Evolutionary conservation across 2,888 invertebrate genomes (phyloP), one percentile per base, ranked within the genome.

Genomic region (Rotaria sp.): DNA sequence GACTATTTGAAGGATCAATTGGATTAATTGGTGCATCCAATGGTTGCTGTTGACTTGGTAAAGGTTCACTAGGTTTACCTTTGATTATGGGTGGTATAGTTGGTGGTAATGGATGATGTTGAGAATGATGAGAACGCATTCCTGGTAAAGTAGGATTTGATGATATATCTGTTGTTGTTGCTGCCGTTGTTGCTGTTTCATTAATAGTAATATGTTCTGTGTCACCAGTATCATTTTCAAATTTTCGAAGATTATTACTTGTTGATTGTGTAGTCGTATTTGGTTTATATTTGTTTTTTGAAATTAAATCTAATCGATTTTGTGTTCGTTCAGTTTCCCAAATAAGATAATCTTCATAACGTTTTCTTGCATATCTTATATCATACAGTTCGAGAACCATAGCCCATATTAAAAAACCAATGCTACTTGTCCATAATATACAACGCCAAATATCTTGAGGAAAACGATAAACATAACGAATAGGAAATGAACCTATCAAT

Each of bases 331-430:
- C 80, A 4, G 26, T 41, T 80, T 80, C 80, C 80, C 80, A 80
- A 13, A 80, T 45, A n/a, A 80, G n/a, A 80, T 80, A 80, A 80
- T 80, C 80, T 80, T 45, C 80, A 80, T 80, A 80, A n/a, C 80
- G 41, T 80, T 41, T 41, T 11, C 80, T 41, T 41, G 80, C 80
- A 80, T 45, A 80, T 3, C 26, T 8, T 21, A 80, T 45, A 26
- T 80, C 80, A 45, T 26, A 45, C 5, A 80, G 11, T 80, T 80
- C 80, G 15, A n/a, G 80, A 80, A 45, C 21, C 1, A 80, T 80
- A 26, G 38, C 45, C 80, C 80, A 80, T 45, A 80, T 13, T 41
- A 80, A 45, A 11, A 80, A 45, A 4, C 45, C 80, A 80, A 80
- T 26, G 26, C 26, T n/a, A 5, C n/a, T 8, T 45, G 45, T 45